Percentiles rank a stretch among this genome's conserved stretches.
These are phyloP conservation scores for Polydesmus complanatus DNA, from an alignment of 2,888 invertebrate species.

Conservation along the genomic window DNA sequence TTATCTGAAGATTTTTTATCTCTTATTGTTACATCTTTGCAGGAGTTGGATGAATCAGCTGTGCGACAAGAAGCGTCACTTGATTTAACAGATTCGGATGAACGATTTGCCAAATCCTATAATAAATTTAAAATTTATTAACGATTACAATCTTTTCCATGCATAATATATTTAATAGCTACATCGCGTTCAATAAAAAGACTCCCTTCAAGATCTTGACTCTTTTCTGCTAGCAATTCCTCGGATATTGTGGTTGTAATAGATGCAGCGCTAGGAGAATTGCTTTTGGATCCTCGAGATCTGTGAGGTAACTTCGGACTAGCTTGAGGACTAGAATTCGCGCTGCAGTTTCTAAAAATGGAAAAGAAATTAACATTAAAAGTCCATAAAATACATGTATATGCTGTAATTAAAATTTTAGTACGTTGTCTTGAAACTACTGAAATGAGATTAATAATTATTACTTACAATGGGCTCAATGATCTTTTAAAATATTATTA, in stretches of 20 bases:
- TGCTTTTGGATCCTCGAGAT: constrained; percentile 9
- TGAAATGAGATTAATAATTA: no score
- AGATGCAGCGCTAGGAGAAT: constrained; percentile 4
- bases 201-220: not conserved
- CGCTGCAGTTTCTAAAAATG: constrained; percentile 6
- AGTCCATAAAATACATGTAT: no score
- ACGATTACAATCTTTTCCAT: not conserved
- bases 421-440: not conserved
- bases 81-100: constrained; percentile 29
- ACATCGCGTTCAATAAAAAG: constrained; percentile 3
- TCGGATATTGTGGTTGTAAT: constrained; percentile 8
- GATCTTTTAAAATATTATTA: not conserved
- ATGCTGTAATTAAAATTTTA: not conserved
- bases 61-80: constrained; percentile 13
- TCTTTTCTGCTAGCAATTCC: constrained; percentile 2
- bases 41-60: constrained; percentile 3
- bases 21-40: constrained; percentile 32
- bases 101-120: constrained; percentile 30
- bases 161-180: not conserved
- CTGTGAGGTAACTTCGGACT: constrained; percentile 15
- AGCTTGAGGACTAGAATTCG: constrained; percentile 14
- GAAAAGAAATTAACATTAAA: not conserved
- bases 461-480: not conserved
- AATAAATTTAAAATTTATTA: no score
- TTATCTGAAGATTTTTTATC: constrained; percentile 30